Evolutionary conservation across 1,140 invertebrate genomes (phyloP).

Genomic region (Solenopsis invicta): DNA sequence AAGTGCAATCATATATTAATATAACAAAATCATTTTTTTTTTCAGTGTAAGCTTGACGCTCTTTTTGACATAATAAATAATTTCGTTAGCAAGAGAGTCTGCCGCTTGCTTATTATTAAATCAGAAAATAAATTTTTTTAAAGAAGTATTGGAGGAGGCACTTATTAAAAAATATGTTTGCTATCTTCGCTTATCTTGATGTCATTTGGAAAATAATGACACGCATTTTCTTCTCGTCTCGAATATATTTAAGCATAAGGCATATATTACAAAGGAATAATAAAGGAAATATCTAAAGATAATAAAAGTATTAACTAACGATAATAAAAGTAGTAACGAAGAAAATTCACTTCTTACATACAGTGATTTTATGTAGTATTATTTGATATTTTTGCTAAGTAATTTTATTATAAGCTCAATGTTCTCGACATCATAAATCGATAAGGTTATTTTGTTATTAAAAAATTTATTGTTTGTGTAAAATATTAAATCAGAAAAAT

Average conservation of each 20-base stretch:
- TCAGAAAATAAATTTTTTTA: neutral
- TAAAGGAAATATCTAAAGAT: neutral
- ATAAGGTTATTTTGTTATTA: neutral
- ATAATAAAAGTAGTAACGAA: neutral
- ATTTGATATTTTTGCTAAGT: neutral
- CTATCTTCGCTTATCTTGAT: neutral
- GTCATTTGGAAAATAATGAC: neutral
- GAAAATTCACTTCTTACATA: neutral
- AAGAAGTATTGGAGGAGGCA: neutral
- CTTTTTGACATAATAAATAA: neutral
- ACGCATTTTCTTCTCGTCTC: neutral
- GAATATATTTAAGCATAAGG: neutral
- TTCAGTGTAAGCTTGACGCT: neutral
- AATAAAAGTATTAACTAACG: neutral
- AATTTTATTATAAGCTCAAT: neutral
- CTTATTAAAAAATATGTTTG: too few species aligned
- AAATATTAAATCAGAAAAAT: conserved; percentile 6
- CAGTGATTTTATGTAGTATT: neutral
- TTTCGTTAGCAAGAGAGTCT: neutral
- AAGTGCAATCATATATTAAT: too few species aligned
- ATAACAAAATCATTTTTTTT: too few species aligned
- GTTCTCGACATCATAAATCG: neutral
- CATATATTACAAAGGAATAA: neutral
- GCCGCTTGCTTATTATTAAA: too few species aligned
- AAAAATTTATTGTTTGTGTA: neutral